Conservation (phyloP, 2,797 vertebrate species). For the Rhinogobio ventralis region DNA sequence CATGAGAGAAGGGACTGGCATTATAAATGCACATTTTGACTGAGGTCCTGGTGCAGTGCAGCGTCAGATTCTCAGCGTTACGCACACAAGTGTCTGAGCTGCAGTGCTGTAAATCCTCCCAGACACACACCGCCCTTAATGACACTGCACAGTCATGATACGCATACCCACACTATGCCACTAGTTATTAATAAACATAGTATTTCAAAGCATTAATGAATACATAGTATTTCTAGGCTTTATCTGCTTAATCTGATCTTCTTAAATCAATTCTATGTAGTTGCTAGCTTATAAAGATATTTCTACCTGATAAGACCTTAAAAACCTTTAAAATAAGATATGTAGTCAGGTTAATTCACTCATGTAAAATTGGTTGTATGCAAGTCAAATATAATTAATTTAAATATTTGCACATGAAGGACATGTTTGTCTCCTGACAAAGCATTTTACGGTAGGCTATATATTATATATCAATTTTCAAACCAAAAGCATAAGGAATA, state of each 20-base stretch:
- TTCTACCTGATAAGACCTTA: background rate
- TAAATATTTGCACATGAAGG: background rate
- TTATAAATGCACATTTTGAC: background rate
- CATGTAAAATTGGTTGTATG: background rate
- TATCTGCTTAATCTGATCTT: background rate
- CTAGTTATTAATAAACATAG: background rate
- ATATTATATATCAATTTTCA: background rate
- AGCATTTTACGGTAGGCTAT: background rate
- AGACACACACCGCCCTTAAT: slow-evolving; percentile 30
- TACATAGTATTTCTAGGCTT: background rate
- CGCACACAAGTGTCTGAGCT: slow-evolving; percentile 51
- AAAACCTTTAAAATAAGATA: background rate
- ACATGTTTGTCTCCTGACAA: background rate
- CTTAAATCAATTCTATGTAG: background rate
- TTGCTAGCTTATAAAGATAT: background rate
- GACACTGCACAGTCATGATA: slow-evolving; percentile 59
- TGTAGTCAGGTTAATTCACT: background rate
- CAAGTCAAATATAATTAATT: background rate
- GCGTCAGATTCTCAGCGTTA: slow-evolving; percentile 21
- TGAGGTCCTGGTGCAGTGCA: slow-evolving; percentile 50
- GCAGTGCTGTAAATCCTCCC: slow-evolving; percentile 76
- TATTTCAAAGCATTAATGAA: background rate
- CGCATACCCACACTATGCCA: background rate
- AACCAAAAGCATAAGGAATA: background rate
- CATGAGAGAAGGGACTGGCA: background rate